phyloP scores from a whole-genome alignment of 2,113 vertebrate species.

The Plectropomus leopardus region DNA sequence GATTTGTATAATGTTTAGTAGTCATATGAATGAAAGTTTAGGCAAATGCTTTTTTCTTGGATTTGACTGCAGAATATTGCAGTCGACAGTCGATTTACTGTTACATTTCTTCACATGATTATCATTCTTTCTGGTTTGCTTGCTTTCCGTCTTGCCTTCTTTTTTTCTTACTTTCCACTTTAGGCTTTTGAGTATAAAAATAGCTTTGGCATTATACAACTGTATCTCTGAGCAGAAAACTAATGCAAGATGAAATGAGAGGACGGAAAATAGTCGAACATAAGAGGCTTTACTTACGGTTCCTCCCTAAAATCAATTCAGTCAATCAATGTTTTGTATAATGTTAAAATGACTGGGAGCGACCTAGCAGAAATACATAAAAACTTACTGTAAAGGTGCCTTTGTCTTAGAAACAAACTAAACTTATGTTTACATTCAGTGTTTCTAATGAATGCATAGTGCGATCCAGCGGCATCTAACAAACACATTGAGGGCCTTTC shows the following conservation, averaged over 20 bases:
- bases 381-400: neutral
- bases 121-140: too few relatives aligned
- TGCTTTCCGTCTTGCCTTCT: neutral
- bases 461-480: neutral
- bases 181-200: neutral
- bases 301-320: neutral
- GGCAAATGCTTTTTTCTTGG: neutral
- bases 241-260: neutral
- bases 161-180: neutral
- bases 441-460: neutral
- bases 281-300: neutral
- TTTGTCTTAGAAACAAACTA: neutral
- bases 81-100: neutral
- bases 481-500: neutral
- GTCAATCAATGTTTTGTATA: neutral
- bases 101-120: neutral
- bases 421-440: neutral
- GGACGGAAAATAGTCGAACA: neutral
- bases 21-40: conserved; percentile 6
- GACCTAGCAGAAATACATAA: neutral
- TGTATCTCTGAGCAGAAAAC: neutral
- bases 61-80: conserved; percentile 1
- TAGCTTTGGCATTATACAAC: neutral
- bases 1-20: conserved; percentile 6
- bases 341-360: neutral